These are phyloP conservation scores for Falcunculus frontatus DNA, from an alignment of 2,113 vertebrate species.

Conservation along the genomic window DNA sequence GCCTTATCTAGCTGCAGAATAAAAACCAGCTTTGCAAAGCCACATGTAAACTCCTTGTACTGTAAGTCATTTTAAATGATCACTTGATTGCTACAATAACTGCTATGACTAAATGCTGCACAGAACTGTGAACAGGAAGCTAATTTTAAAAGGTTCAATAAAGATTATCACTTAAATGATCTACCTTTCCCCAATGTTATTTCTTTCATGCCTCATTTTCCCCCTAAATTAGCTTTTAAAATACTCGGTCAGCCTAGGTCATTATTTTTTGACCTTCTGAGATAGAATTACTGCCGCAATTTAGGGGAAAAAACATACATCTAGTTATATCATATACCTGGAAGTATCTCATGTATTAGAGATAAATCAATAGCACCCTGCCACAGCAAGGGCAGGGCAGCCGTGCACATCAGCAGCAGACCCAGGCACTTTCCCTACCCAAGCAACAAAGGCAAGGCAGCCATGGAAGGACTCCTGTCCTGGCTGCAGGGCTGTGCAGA, in stretches of 20 bases:
- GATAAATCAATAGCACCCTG: not conserved
- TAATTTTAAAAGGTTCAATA: not conserved
- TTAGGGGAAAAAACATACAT: rapidly evolving
- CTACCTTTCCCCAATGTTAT: not conserved
- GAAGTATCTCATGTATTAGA: not conserved
- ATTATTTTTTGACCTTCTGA: constrained; percentile 8
- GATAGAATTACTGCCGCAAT: not conserved
- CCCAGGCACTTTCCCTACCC: not conserved
- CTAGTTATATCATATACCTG: not conserved
- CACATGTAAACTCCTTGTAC: not conserved
- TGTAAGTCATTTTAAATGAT: not conserved
- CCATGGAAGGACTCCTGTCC: not conserved
- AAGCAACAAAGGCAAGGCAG: not conserved
- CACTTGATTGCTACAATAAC: not conserved
- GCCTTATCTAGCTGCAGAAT: not conserved
- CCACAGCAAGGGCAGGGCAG: not conserved
- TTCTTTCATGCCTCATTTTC: constrained; percentile 23
- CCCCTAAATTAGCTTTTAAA: constrained; percentile 10
- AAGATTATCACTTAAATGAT: not conserved
- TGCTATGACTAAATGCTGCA: not conserved
- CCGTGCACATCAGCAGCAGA: not conserved
- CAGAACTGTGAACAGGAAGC: not conserved
- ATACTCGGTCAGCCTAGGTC: not conserved
- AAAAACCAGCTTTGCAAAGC: not conserved
- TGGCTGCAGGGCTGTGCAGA: rapidly evolving